phyloP scores from a whole-genome alignment of 2,888 invertebrate genomes.

The Acronicta leporina region DNA sequence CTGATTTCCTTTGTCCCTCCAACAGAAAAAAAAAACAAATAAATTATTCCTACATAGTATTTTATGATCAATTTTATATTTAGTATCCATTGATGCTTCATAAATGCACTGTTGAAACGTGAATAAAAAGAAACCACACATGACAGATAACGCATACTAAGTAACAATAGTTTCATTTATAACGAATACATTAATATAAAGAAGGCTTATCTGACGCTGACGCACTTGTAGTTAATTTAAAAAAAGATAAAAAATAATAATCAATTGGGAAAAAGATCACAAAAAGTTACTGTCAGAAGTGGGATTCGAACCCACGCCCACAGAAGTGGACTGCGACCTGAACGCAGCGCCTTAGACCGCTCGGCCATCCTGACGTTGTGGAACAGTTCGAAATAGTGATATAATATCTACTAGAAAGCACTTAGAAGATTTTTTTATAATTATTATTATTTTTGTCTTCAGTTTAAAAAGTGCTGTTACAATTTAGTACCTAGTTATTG shows the following conservation, averaged over 20 bases:
- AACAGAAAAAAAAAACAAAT: not conserved
- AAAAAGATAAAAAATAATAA: constrained; percentile 14
- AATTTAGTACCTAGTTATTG: too few species aligned
- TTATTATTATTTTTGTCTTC: too few species aligned
- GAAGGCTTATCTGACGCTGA: constrained; percentile 8
- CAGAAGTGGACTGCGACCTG: constrained; percentile 74
- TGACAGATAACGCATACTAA: constrained; percentile 47
- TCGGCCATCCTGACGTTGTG: constrained; percentile 67
- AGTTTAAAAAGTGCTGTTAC: too few species aligned
- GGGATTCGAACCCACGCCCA: constrained; percentile 75
- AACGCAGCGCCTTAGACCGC: constrained; percentile 74
- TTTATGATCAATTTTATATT: constrained; percentile 27
- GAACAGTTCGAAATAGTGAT: not conserved
- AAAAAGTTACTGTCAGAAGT: constrained; percentile 66
- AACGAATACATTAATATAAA: constrained; percentile 1
- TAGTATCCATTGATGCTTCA: constrained; percentile 11
- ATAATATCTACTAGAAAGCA: rapidly evolving
- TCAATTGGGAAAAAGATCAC: constrained; percentile 15
- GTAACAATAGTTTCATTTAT: constrained; percentile 14
- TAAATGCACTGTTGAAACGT: constrained; percentile 35
- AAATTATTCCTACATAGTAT: constrained; percentile 1
- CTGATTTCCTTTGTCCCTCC: constrained; percentile 2
- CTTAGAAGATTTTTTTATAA: not conserved
- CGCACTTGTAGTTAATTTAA: not conserved
- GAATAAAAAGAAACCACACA: constrained; percentile 41